Percentiles rank a stretch among this genome's conserved stretches.
phyloP scores from a whole-genome alignment of 2,797 vertebrate genomes.

The Propithecus perrieri region DNA sequence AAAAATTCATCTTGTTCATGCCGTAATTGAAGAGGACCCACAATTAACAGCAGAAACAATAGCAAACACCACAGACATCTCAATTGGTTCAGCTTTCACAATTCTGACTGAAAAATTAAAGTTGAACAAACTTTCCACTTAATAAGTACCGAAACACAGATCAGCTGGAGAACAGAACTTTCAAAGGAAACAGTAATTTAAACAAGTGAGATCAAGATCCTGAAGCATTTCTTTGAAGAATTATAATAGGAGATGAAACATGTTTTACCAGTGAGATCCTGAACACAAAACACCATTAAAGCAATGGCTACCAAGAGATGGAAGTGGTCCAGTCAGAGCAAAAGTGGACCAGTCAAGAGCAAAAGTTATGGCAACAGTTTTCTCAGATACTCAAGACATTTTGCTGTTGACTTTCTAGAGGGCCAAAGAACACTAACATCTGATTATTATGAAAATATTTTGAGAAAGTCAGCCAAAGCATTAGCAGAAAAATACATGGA shows the following conservation, averaged over 20 bases:
- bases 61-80: not conserved
- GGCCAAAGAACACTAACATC: not conserved
- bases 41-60: not conserved
- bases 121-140: not conserved
- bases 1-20: not conserved
- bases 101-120: not conserved
- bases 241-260: not conserved
- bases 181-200: not conserved
- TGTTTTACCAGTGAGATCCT: not conserved
- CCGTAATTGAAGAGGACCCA: not conserved
- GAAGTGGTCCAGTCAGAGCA: not conserved
- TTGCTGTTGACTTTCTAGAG: not conserved
- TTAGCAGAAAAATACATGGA: not conserved
- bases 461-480: not conserved
- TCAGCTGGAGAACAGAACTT: not conserved
- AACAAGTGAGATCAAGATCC: not conserved
- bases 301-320: not conserved
- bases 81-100: not conserved
- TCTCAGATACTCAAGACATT: not conserved
- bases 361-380: not conserved
- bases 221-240: not conserved
- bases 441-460: not conserved
- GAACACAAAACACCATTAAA: not conserved
- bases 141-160: not conserved
- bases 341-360: no score